Base-by-base conservation (phyloP, 2,888 invertebrate species). In the Leucophenga maculata region DNA sequence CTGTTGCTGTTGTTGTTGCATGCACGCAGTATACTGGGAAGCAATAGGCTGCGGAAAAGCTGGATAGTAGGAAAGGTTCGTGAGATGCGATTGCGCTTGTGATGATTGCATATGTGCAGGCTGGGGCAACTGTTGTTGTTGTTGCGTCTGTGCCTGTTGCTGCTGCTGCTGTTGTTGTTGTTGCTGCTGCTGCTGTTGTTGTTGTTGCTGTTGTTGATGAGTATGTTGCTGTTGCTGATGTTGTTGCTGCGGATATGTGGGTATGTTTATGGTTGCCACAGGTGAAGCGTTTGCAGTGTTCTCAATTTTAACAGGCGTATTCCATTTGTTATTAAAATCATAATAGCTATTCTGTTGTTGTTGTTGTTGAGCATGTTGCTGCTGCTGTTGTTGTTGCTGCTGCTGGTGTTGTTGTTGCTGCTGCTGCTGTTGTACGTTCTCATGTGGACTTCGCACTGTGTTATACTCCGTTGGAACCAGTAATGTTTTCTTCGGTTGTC, bases 241-340 rank as follows among this genome's bases (percentile, higher is more conserved):
- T 82, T 92, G 83, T 66, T 85, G 85, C 67, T 86, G 86, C 83
- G 93, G 93, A 86, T 86, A 86, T 74, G 86, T 86, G 70, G 76
- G 86, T 82, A 86, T 87, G 75, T 85, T 86, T 59, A 87, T 86
- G 62, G 86, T 80, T 60, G 86, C 78, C 72, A 83, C 80, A 72
- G 85, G 85, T 55, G 86, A 86, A 6, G 86, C 87, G 39, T 86
- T 83, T 9, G 87, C 77, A 77, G 82, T 86, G 65, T 81, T 86
- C 65, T 88, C 88, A 65, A 85, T 85, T 75, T 88, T 87, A 18
- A 86, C 78, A 31, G 93, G 93, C 68, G 94, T 89, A 87, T 94
- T 94, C 95, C 95, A 95, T 77, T 94, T 90, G 80, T 93, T 95
- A 80, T 94, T 95, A 80, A 94, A 94, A 86, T 95, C 95, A 80